Base-by-base conservation (phyloP, 2,797 vertebrate genomes). In the Acomys russatus region DNA sequence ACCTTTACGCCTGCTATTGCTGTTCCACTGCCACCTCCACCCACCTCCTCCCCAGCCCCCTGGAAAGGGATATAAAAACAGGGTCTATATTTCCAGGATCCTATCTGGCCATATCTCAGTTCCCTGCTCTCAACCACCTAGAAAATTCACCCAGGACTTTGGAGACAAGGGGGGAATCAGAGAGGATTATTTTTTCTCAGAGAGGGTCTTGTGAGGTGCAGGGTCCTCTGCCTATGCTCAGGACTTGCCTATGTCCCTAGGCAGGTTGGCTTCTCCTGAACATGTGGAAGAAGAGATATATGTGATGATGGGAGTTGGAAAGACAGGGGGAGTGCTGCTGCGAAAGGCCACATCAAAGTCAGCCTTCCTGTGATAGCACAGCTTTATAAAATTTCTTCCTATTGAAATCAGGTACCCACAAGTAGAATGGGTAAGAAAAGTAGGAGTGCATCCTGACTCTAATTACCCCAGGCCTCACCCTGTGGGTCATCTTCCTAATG, bases 391-490 rank as follows among this genome's bases (percentile, higher is more conserved):
- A 80, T 49, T 71, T 18, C 23, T 56, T 35, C 15, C 73, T 1
- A 10, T 5, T 70, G 49, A 54, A 54, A 44, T 64, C 20, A 4
- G 0, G 33, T 35, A 14, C 30, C 10, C 3, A 3, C 61, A 84
- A 33, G 38, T 64, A 84, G 61, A 49, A 59, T 15, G 61, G 15
- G 33, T 20, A 66, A 28, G 82, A 49, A 84, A 17, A 25, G 82
- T 18, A 84, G 66, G 79, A 63, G 6, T 17, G 59, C 17, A 8
- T 25, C 35, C 25, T 51, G 11, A 17, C 9, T 51, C 44, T 10
- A n/a, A 66, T 9, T 7, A 1, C 2, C 49, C 20, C 35, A 28
- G 11, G 63, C 0, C 1, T 70, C 9, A 0, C 14, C 28, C 54
- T n/a, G 17, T 3, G 33, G 44, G 12, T 9, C 59, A 0, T 20